Base-by-base conservation (phyloP, 2,113 vertebrate genomes). In the Megalops atlanticus region DNA sequence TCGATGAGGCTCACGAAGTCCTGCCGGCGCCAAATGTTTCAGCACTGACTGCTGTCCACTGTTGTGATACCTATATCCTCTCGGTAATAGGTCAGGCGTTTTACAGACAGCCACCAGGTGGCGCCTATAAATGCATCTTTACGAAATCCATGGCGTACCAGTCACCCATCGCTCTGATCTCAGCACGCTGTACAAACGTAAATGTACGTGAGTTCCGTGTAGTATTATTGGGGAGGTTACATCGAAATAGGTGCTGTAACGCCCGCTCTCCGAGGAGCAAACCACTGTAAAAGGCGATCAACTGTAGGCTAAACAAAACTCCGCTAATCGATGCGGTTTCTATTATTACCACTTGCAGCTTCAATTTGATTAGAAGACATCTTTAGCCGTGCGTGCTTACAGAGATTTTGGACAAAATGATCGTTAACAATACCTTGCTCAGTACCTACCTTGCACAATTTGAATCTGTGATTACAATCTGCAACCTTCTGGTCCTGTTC, bases 21-120 rank as follows among this genome's bases (percentile, higher is more conserved):
- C 35, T 15, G 3, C 27, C 45, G 16, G 69, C 71, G 77, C 71
- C 64, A 43, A 24, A 45, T 38, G 72, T 81, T 40, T 81, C 82
- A 82, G 80, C 74, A 85, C 80, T 80, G 77, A 85, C 81, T 83
- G 84, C 86, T 89, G 84, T 87, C 81, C 86, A 80, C 86, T 14
- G 54, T 85, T 78, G 69, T 71, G 38, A 64, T 73, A 81, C 82
- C 78, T 35, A 45, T 27, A 78, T 36, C 33, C 68, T 70, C 38
- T 77, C 40, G 31, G 58, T 69, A 76, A 73, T 35, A 76, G 52
- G 69, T 69, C 72, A 76, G 78, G 49, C 21, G 10, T 41, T 54
- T 33, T 35, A 15, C n/a, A 11, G 14, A 0, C 0, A 40, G 33
- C 80, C 85, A 69, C 74, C 38, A 84, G 88, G 77, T 49, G 82